Conservation (phyloP, 2,888 invertebrate genomes). For the Cyrtodaria siliqua region DNA sequence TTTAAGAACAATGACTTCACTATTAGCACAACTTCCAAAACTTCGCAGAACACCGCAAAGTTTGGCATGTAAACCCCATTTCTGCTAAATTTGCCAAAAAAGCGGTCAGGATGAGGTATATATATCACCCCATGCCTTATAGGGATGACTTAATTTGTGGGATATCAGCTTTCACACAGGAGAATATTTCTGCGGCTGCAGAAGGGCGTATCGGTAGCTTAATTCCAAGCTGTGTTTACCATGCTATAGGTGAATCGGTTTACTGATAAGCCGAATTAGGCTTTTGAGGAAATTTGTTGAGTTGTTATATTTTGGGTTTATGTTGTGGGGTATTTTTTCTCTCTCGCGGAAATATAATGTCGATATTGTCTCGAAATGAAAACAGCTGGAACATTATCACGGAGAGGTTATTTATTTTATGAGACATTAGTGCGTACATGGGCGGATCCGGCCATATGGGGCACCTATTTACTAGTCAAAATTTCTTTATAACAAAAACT, state of each 20-base stretch:
- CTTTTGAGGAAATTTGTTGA: no score
- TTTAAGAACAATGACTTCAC: background rate
- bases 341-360: no score
- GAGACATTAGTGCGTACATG: no score
- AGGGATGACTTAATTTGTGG: constrained; percentile 64
- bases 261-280: constrained; percentile 36
- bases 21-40: background rate
- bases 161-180: constrained; percentile 55
- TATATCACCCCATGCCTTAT: constrained; percentile 59
- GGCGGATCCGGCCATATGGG: no score
- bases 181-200: constrained; percentile 1
- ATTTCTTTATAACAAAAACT: no score
- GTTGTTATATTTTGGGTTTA: no score
- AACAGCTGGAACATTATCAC: no score
- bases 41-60: constrained; percentile 15
- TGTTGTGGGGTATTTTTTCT: no score
- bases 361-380: no score
- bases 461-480: no score
- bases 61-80: constrained; percentile 55
- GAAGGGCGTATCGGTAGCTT: no score
- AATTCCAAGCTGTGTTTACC: background rate
- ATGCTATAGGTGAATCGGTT: constrained; percentile 2
- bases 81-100: constrained; percentile 54
- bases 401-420: no score
- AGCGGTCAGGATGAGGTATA: constrained; percentile 48